Evolutionary conservation across 1,140 invertebrate genomes (phyloP).

Genomic region (Drosophila truncata): DNA sequence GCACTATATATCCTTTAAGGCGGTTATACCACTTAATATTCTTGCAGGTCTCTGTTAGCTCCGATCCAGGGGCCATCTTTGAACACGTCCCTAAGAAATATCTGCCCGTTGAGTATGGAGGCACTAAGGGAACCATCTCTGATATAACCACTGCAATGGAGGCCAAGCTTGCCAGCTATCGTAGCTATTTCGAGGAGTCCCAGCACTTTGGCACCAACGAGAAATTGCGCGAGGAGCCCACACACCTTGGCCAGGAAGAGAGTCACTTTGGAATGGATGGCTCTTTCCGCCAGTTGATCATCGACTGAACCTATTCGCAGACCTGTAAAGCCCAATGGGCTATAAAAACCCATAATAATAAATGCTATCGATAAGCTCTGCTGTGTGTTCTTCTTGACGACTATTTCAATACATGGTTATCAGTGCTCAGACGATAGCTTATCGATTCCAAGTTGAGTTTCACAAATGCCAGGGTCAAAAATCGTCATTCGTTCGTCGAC

Average conservation of each 20-base stretch:
- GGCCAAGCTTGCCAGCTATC: constrained; percentile 85
- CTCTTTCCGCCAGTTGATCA: constrained; percentile 86
- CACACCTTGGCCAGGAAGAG: constrained; percentile 22
- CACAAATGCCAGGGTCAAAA: constrained; percentile 14
- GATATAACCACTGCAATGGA: constrained; percentile 86
- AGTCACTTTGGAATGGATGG: constrained; percentile 87
- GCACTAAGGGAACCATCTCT: constrained; percentile 85
- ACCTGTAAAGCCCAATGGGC: background rate
- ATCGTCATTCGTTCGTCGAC: constrained; percentile 38
- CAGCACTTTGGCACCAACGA: constrained; percentile 87
- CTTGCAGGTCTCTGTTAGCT: constrained; percentile 67
- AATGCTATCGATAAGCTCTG: constrained; percentile 39
- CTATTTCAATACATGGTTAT: constrained; percentile 33
- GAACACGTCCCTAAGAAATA: constrained; percentile 85
- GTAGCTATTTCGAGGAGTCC: constrained; percentile 86
- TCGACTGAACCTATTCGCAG: constrained; percentile 57
- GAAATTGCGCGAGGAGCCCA: constrained; percentile 85
- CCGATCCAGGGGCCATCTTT: constrained; percentile 81
- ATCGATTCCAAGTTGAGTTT: constrained; percentile 13
- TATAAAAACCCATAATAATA: constrained; percentile 54
- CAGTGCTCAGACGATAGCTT: constrained; percentile 23
- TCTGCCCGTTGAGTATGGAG: constrained; percentile 87
- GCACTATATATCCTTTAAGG: background rate
- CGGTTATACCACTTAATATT: background rate
- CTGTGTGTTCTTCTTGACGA: constrained; percentile 13